Evolutionary conservation across 2,797 vertebrate species (phyloP).

Genomic region (Coregonus sp.): DNA sequence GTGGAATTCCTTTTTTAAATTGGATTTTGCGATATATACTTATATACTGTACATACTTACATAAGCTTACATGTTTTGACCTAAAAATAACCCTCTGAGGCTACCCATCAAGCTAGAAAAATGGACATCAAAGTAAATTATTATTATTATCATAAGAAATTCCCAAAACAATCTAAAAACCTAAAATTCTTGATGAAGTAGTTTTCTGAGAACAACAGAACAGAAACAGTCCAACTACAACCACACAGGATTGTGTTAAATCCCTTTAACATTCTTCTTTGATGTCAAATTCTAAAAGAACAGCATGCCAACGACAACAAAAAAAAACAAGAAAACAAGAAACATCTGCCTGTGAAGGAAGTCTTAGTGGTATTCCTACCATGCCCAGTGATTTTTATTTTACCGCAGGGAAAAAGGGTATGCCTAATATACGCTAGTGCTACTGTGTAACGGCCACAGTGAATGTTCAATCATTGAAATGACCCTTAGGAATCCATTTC

Average conservation of each 20-base stretch:
- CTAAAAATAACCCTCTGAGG: no score
- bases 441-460: not conserved
- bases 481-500: not conserved
- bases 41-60: no score
- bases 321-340: not conserved
- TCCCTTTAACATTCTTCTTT: not conserved
- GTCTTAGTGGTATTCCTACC: no score
- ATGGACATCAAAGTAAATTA: no score
- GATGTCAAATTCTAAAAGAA: not conserved
- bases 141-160: no score
- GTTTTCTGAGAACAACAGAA: not conserved
- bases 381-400: not conserved
- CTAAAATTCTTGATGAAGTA: no score
- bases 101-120: no score
- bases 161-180: no score
- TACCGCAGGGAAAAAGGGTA: not conserved
- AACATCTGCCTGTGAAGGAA: no score
- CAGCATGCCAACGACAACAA: not conserved
- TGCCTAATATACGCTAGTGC: not conserved
- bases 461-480: not conserved
- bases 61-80: no score
- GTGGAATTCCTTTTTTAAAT: no score
- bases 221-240: not conserved
- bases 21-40: no score
- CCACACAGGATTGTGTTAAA: not conserved